phyloP scores from a whole-genome alignment of 1,140 invertebrate species.

The Drosophila elegans region DNA sequence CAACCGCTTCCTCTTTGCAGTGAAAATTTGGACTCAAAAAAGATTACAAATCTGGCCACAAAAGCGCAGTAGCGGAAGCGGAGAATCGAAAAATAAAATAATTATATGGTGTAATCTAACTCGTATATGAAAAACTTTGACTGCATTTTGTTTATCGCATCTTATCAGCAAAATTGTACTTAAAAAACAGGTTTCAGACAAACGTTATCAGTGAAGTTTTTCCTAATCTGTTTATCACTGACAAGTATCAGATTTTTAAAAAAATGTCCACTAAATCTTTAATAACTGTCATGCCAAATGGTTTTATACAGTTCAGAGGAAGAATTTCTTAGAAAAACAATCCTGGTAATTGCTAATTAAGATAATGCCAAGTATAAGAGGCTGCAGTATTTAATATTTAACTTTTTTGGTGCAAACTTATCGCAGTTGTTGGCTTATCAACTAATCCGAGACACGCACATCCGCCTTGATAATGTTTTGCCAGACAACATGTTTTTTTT shows the following conservation, averaged over 20 bases:
- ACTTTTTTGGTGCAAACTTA: constrained; percentile 23
- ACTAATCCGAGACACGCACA: constrained; percentile 17
- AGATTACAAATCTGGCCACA: neutral
- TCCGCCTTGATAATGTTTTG: constrained; percentile 25
- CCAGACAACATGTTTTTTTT: constrained; percentile 11
- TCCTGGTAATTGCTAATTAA: neutral
- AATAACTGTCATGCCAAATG: too few relatives aligned
- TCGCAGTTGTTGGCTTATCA: constrained; percentile 27
- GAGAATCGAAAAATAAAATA: constrained; percentile 1
- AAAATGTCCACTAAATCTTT: too few relatives aligned
- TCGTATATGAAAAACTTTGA: neutral
- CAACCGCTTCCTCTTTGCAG: constrained; percentile 37
- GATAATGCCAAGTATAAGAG: constrained; percentile 5
- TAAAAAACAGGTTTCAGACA: neutral
- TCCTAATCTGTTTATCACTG: too few relatives aligned
- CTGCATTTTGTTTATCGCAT: neutral
- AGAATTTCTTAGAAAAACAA: neutral
- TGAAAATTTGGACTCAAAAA: constrained; percentile 12
- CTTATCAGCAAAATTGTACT: constrained; percentile 2
- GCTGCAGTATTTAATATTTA: constrained; percentile 15
- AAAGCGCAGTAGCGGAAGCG: neutral
- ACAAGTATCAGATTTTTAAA: too few relatives aligned
- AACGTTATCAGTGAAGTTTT: too few relatives aligned
- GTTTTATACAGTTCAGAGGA: too few relatives aligned
- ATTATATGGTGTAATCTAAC: constrained; percentile 2